A percentile compares a stretch with the other conserved stretches of the same genome.
Evolutionary conservation across 2,797 vertebrate genomes (phyloP).

Genomic region (Mormyrus proboscirostris): DNA sequence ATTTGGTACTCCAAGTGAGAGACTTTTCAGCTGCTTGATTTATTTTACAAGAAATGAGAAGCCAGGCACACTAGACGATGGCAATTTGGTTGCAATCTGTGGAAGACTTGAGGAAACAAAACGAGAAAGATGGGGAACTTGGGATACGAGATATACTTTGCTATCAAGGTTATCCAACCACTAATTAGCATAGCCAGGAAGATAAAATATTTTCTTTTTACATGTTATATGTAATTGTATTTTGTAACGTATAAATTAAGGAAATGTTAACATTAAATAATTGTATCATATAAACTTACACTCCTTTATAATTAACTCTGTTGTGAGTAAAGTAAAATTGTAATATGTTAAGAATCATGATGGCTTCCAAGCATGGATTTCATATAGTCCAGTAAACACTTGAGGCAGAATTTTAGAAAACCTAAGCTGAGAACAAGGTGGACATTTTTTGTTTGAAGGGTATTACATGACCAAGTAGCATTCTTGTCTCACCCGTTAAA

Average conservation of each 20-base stretch:
- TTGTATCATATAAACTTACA: not conserved
- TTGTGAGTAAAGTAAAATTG: not conserved
- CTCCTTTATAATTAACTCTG: not conserved
- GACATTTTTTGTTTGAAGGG: not conserved
- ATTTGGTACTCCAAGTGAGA: constrained; percentile 3
- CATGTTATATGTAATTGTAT: not conserved
- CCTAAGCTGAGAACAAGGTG: not conserved
- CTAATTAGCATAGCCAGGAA: not conserved
- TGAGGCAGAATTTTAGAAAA: not conserved
- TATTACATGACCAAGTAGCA: not conserved
- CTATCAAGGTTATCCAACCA: not conserved
- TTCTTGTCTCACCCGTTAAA: not conserved
- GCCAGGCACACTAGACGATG: constrained; percentile 1
- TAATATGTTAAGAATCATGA: not conserved
- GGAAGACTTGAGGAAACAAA: constrained; percentile 5
- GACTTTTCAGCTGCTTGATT: constrained; percentile 5
- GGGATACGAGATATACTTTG: not conserved
- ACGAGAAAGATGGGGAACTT: not conserved
- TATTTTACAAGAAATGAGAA: constrained; percentile 12
- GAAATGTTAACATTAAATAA: not conserved
- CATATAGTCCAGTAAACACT: not conserved
- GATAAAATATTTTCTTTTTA: not conserved
- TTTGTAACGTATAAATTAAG: not conserved
- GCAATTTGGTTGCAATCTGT: constrained; percentile 1
- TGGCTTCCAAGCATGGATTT: not conserved